phyloP scores from a whole-genome alignment of 2,113 vertebrate genomes.

The Eulemur macaco region DNA sequence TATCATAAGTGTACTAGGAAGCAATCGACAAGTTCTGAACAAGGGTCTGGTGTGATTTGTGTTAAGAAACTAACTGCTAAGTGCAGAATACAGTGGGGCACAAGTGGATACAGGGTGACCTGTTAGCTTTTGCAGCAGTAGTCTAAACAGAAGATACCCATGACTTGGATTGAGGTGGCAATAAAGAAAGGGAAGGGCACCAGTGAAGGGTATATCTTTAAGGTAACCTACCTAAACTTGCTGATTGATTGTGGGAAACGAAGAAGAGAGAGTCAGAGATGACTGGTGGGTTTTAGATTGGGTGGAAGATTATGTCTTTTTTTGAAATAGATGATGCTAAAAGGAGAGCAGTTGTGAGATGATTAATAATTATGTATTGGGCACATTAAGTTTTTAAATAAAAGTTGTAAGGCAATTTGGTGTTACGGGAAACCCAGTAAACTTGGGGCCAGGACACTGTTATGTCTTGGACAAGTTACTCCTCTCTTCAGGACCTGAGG shows the following conservation, averaged over 20 bases:
- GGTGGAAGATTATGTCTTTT: not conserved
- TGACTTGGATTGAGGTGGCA: not conserved
- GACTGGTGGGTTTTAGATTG: not conserved
- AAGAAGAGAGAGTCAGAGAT: not conserved
- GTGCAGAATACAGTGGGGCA: not conserved
- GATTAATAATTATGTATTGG: not conserved
- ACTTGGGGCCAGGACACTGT: not conserved
- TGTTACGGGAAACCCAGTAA: not conserved
- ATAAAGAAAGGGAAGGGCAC: not conserved
- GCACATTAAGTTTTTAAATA: not conserved
- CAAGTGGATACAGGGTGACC: not conserved
- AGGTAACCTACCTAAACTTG: not conserved
- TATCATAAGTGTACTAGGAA: not conserved
- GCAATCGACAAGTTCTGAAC: not conserved
- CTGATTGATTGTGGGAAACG: not conserved
- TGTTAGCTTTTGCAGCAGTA: not conserved
- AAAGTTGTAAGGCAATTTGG: not conserved
- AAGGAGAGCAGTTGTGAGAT: not conserved
- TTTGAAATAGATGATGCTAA: not conserved
- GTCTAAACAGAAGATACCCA: not conserved
- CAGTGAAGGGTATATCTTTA: not conserved
- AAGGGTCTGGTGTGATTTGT: not conserved
- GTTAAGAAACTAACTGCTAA: conserved; percentile 20
- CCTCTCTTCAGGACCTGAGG: not conserved
- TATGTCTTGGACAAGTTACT: not conserved